These are phyloP conservation scores for Bembecia ichneumoniformis DNA, from an alignment of 2,888 invertebrate species.

Conservation along the genomic window DNA sequence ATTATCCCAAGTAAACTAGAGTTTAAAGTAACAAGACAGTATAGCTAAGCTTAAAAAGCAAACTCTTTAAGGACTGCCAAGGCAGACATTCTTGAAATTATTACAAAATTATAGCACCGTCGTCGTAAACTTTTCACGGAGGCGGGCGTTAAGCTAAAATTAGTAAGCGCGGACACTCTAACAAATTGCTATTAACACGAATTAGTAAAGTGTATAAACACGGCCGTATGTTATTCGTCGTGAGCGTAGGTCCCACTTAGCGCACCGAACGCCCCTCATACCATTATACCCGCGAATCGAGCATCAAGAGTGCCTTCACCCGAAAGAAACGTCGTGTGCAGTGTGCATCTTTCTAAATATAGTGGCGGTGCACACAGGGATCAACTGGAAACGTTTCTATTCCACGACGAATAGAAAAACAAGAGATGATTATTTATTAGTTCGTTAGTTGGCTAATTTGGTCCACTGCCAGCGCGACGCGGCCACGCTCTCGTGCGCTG, in stretches of 20 bases:
- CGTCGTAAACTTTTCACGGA: constrained; percentile 60
- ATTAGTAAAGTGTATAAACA: constrained; percentile 55
- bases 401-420: constrained; percentile 67
- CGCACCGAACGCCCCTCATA: constrained; percentile 23
- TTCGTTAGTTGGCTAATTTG: constrained; percentile 71
- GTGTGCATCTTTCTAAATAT: constrained; percentile 64
- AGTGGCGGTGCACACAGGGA: constrained; percentile 44
- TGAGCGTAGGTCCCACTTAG: constrained; percentile 31
- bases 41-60: constrained; percentile 35
- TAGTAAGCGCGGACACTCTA: constrained; percentile 57
- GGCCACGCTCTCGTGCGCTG: constrained; percentile 66
- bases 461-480: constrained; percentile 59
- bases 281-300: constrained; percentile 43
- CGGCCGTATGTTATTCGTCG: constrained; percentile 35
- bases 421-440: constrained; percentile 73
- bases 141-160: constrained; percentile 62
- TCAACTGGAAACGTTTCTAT: constrained; percentile 64
- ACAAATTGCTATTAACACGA: constrained; percentile 61
- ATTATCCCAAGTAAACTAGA: too few relatives aligned
- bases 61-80: constrained; percentile 47
- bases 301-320: constrained; percentile 69
- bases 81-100: constrained; percentile 64
- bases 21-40: not conserved
- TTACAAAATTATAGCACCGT: constrained; percentile 63
- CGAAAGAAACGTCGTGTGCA: too few relatives aligned